A percentile compares a stretch with the other conserved stretches of the same genome.
Evolutionary conservation across 2,113 vertebrate genomes (phyloP).

Genomic region (Nesogale talazaci): DNA sequence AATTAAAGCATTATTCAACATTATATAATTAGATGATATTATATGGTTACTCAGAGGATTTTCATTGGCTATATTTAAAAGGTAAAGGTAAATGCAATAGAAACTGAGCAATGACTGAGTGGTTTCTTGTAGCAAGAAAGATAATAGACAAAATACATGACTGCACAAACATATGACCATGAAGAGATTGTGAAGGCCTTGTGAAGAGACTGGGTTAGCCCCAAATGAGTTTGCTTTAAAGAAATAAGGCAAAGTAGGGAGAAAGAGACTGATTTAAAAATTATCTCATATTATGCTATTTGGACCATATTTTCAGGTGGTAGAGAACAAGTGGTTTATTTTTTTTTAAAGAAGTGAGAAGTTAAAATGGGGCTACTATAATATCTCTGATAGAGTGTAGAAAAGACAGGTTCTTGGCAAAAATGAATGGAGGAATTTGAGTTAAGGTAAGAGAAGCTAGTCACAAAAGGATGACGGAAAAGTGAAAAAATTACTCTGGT

Average conservation of each 20-base stretch:
- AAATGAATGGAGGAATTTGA: neutral
- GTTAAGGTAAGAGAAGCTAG: neutral
- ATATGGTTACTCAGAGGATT: too few relatives aligned
- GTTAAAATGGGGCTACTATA: neutral
- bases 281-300: neutral
- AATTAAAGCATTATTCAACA: too few relatives aligned
- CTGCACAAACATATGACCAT: neutral
- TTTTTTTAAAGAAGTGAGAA: neutral
- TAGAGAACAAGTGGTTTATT: neutral
- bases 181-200: neutral
- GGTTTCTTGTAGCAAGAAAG: neutral
- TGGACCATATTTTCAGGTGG: neutral
- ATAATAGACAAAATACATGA: neutral
- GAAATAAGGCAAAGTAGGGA: neutral
- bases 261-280: neutral
- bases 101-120: neutral
- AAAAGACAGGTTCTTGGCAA: neutral
- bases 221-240: neutral
- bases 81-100: neutral
- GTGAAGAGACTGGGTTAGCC: neutral
- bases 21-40: too few relatives aligned
- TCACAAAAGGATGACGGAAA: neutral
- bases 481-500: neutral
- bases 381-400: neutral
- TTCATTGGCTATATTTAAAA: neutral